Base-by-base conservation (phyloP, 2,888 invertebrate genomes). In the Heliconius sara region DNA sequence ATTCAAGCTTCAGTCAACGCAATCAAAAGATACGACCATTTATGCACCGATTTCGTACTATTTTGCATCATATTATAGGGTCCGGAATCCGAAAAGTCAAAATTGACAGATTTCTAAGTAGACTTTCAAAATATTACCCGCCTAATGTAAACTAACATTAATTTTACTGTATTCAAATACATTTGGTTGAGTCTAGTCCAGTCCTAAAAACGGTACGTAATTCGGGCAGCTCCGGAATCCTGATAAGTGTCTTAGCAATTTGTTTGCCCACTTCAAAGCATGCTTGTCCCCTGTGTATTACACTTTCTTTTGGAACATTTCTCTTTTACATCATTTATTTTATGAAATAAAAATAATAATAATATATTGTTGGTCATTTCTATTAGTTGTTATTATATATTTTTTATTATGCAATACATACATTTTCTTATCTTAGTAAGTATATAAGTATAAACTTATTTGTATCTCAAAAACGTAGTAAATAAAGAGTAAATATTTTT, bases 181-280 rank as follows among this genome's bases (percentile, higher is more conserved):
- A 27, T 47, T 72, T 30, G 22, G 12, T 27, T 72, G 30, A 72
- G 57, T 30, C 57, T 91, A 93, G 92, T 90, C 90, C 91, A 82
- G 83, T 84, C 86, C 85, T 86, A 34, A 72, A 84, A 85, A 89
- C 89, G 85, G 89, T 88, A 87, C 90, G 90, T 91, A 91, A 90
- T 91, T 91, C 91, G 89, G 89, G 89, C 88, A 89, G 89, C 89
- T 85, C 85, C 86, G 85, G 93, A 93, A 93, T 84, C 91, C 91
- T 83, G 85, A 87, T 89, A 92, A 94, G 92, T 93, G 90, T 90
- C 87, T 85, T 83, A 82, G 87, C 89, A 90, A 91, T 92, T 93
- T 91, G 91, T 92, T 93, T 91, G 87, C 88, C 88, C 88, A 91
- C 91, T 90, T 91, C 90, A 91, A 92, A 90, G 90, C 88, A 84